Evolutionary conservation across 2,113 vertebrate genomes (phyloP).

Genomic region (Donacobius atricapilla): DNA sequence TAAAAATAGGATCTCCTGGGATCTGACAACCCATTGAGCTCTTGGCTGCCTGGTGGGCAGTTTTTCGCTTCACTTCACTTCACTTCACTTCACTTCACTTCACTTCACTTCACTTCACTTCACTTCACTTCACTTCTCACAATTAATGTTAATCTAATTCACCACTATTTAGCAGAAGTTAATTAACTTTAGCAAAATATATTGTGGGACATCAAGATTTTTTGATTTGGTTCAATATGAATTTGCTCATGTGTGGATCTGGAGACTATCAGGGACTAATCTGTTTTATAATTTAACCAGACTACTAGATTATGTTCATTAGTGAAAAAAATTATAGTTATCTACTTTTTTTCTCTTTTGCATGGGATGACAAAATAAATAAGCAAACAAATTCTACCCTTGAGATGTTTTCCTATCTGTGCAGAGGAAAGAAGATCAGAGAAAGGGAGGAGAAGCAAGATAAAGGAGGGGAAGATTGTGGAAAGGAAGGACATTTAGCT

Average conservation of each 20-base stretch:
- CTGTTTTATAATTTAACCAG: neutral
- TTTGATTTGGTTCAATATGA: neutral
- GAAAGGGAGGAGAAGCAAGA: neutral
- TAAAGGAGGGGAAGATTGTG: neutral
- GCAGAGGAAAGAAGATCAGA: neutral
- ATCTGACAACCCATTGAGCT: neutral
- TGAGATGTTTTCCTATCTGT: neutral
- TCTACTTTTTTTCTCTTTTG: neutral
- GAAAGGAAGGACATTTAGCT: neutral
- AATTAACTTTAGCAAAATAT: neutral
- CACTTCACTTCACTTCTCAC: neutral
- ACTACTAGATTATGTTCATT: neutral
- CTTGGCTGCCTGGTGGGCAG: neutral
- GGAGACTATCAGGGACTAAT: neutral
- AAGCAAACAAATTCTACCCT: neutral
- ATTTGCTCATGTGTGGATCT: neutral
- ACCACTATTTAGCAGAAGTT: neutral
- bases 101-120: neutral
- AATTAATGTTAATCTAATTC: neutral
- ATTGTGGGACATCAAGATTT: neutral
- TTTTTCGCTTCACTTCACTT: neutral
- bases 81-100: neutral
- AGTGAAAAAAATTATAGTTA: fast-evolving
- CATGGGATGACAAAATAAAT: neutral
- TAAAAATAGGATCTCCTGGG: neutral